Base-by-base conservation (phyloP, 2,797 vertebrate genomes). In the Cyprinella venusta region DNA sequence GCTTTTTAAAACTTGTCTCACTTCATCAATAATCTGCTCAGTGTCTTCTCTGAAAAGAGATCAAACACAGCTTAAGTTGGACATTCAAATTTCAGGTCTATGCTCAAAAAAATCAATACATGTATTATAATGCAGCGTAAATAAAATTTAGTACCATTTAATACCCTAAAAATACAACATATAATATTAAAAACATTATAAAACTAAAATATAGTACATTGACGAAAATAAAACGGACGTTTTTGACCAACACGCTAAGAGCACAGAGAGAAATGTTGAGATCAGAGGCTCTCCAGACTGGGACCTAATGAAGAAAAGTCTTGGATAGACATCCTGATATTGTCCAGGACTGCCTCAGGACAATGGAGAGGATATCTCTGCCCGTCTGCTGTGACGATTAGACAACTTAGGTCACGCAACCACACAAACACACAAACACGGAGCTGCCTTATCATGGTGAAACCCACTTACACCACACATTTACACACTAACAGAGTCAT, bases 381-480 rank as follows among this genome's bases (percentile, higher is more conserved):
- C 81, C 85, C 19, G 4, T 75, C 71, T 75, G 71, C 19, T 2
- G 81, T 71, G 69, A 81, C 74, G 83, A 91, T 88, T 88, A 88
- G 76, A 74, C 74, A 6, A 6, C 56, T 65, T 74, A 72, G 88
- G 59, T 40, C 54, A 52, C 30, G 83, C 86, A 89, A 48, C 45
- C 16, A 92, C 91, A 92, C 80, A 90, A 90, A 86, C 76, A 63
- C 5, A 84, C 86, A 90, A 92, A 93, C 91, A 90, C 12, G 45
- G 83, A 65, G 75, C 85, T 70, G 83, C 71, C 87, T 82, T 74
- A 76, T 82, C 78, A 45, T 18, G 6, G 61, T 86, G 87, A 84
- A 72, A 79, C 86, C 76, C 80, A 80, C 79, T 90, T 89, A 84
- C 81, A 85, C 71, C 89, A 88, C 52, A 68, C n/a, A 45, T 15